phyloP scores from a whole-genome alignment of 2,888 invertebrate species.

The Cactoblastis cactorum region DNA sequence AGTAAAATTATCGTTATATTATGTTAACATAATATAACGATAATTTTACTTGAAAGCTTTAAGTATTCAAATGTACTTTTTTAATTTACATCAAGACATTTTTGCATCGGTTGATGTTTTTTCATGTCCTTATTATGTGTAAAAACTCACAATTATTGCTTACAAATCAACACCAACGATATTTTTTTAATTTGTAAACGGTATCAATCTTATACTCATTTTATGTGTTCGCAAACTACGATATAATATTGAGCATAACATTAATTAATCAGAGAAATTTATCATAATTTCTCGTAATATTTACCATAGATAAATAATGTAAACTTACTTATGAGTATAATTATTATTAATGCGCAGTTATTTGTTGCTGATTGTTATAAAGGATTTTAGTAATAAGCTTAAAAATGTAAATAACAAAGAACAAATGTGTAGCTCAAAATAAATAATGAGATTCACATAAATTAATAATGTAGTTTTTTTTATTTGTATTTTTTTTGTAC shows the following conservation, averaged over 20 bases:
- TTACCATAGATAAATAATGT: neutral
- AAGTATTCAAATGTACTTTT: no score
- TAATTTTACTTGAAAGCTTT: no score
- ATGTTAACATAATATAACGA: no score
- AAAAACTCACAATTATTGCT: no score
- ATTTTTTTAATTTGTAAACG: no score
- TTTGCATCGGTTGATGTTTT: no score
- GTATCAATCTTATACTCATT: neutral
- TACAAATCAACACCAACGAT: no score
- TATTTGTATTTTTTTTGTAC: no score
- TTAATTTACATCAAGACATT: no score
- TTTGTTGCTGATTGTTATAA: constrained; percentile 74
- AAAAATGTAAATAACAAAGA: constrained; percentile 64
- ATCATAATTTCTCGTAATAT: neutral
- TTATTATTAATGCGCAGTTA: constrained; percentile 46
- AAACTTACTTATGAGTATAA: constrained; percentile 14
- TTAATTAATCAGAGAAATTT: neutral
- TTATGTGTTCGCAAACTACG: neutral
- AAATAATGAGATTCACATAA: constrained; percentile 53
- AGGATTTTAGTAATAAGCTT: constrained; percentile 54
- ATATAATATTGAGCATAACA: neutral
- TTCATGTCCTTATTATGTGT: no score
- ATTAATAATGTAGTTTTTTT: constrained; percentile 23
- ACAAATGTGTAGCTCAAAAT: constrained; percentile 69
- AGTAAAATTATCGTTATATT: no score